Conservation (phyloP, 2,888 invertebrate species). For the Ypsolopha scabrella region DNA sequence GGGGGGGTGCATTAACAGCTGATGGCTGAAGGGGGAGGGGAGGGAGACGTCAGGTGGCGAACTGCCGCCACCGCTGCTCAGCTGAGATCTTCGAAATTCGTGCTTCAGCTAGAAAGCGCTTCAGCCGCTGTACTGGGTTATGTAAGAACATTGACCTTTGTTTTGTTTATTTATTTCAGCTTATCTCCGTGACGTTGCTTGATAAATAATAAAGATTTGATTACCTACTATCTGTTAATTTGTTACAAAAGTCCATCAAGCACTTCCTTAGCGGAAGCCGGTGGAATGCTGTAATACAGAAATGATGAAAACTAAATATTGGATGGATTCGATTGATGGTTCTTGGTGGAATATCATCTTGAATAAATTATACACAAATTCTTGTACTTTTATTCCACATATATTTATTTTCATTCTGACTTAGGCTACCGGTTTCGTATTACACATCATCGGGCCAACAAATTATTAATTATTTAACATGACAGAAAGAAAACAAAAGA, state of each 20-base stretch:
- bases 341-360: too few relatives aligned
- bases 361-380: too few relatives aligned
- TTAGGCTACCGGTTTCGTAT: too few relatives aligned
- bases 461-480: too few relatives aligned
- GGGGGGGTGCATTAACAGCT: conserved; percentile 62
- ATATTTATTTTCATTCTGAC: too few relatives aligned
- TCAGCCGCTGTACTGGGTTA: conserved; percentile 7
- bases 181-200: not conserved
- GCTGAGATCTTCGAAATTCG: not conserved
- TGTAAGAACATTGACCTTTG: conserved; percentile 52
- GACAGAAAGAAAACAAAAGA: too few relatives aligned
- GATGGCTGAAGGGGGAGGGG: conserved; percentile 43
- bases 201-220: too few relatives aligned
- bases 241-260: too few relatives aligned
- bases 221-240: too few relatives aligned
- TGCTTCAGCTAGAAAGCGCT: not conserved
- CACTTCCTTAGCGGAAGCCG: too few relatives aligned
- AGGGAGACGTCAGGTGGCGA: conserved; percentile 60
- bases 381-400: too few relatives aligned
- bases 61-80: conserved; percentile 19
- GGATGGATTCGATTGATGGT: not conserved
- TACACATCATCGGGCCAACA: too few relatives aligned
- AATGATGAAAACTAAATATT: not conserved
- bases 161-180: conserved; percentile 9
- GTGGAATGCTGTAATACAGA: not conserved